These are phyloP conservation scores for Telmatochromis bifrenatus DNA, from an alignment of 2,113 vertebrate genomes.

Conservation along the genomic window DNA sequence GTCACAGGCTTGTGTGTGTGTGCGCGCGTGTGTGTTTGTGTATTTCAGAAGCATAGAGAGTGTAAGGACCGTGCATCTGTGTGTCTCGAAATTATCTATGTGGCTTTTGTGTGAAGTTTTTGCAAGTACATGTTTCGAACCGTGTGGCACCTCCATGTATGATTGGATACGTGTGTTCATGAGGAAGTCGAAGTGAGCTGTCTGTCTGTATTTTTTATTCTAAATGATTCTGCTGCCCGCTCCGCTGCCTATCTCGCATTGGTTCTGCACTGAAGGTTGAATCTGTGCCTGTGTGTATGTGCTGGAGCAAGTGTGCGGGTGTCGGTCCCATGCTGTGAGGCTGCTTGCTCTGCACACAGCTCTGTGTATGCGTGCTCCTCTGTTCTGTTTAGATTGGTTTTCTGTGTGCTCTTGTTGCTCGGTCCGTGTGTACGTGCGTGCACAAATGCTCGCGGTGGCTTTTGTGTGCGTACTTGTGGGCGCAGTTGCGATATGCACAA, in stretches of 20 bases:
- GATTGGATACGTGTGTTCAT: background rate
- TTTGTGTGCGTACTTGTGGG: background rate
- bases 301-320: background rate
- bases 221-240: slow-evolving; percentile 27
- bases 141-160: background rate
- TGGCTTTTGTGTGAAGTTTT: background rate
- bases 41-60: background rate
- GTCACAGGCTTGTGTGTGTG: background rate
- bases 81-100: background rate
- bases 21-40: background rate
- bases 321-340: slow-evolving; percentile 33
- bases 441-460: background rate
- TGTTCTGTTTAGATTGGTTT: slow-evolving; percentile 56
- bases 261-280: slow-evolving; percentile 46
- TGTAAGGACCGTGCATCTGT: background rate
- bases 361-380: slow-evolving; percentile 38
- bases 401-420: slow-evolving; percentile 26
- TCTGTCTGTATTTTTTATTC: slow-evolving; percentile 28
- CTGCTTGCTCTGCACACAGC: slow-evolving; percentile 51
- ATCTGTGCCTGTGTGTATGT: slow-evolving; percentile 11
- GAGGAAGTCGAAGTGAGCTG: slow-evolving; percentile 1
- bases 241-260: slow-evolving; percentile 23
- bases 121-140: background rate
- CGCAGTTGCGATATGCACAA: background rate
- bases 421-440: background rate